Conservation (phyloP, 2,888 invertebrate species). For the Aspidiotus destructor region DNA sequence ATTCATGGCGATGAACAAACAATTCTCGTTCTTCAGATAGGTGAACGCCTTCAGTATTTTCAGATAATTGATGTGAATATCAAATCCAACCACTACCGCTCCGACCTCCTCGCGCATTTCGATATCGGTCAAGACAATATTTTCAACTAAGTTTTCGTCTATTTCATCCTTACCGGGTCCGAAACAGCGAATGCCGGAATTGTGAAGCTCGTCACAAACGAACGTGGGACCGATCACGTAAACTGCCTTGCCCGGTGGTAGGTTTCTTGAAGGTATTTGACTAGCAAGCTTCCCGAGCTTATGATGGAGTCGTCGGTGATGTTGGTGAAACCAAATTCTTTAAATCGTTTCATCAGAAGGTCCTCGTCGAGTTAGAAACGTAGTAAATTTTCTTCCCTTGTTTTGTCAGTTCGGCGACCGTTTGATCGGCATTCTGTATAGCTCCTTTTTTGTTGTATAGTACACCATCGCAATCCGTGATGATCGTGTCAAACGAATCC, state of each 20-base stretch:
- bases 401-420: constrained; percentile 45
- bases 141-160: constrained; percentile 42
- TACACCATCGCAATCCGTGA: constrained; percentile 54
- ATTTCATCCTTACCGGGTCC: constrained; percentile 67
- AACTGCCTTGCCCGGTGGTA: constrained; percentile 53
- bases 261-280: constrained; percentile 66
- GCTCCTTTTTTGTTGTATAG: constrained; percentile 48
- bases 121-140: constrained; percentile 42
- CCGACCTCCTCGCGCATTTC: constrained; percentile 68
- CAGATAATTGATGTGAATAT: constrained; percentile 80
- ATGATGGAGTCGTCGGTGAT: constrained; percentile 40
- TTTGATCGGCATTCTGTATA: constrained; percentile 46
- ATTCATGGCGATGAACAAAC: constrained; percentile 84
- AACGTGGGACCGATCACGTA: constrained; percentile 70
- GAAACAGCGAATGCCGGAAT: constrained; percentile 61
- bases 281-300: constrained; percentile 48
- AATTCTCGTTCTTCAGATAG: constrained; percentile 64
- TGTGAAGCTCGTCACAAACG: constrained; percentile 71
- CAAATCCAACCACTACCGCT: constrained; percentile 91
- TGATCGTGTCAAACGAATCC: constrained; percentile 47
- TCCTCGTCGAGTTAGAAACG: constrained; percentile 58
- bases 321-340: constrained; percentile 46
- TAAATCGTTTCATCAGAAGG: constrained; percentile 51
- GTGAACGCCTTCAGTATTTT: constrained; percentile 86
- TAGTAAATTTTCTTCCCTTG: constrained; percentile 54